Base-by-base conservation (phyloP, 2,888 invertebrate genomes). In the Lottia gigantea region DNA sequence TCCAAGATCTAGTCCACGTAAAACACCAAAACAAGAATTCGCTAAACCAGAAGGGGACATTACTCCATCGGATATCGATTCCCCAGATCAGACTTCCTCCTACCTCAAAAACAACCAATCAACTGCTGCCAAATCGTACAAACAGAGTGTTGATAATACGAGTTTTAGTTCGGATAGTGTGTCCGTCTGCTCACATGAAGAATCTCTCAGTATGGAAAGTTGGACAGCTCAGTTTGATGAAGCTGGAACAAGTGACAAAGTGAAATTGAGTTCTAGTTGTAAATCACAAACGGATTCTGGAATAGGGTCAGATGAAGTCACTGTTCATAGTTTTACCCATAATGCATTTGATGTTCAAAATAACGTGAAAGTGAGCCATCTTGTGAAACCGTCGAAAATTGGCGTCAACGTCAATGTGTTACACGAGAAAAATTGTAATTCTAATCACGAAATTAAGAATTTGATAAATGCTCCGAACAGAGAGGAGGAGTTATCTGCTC, bases 331-430 rank as follows among this genome's bases (percentile, higher is more conserved):
- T 40, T 45, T 49, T 26, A 55, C 55, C 8, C 68, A 66, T 46
- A 46, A 40, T 46, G 12, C 15, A 55, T 55, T 23, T 55, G 63
- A 66, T 47, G 45, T 83, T 46, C 83, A 83, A 74, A 85, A 85
- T 71, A 85, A 85, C 77, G 82, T 80, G 68, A 84, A 83, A 73
- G 72, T 71, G 64, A 31, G 80, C 16, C 74, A 69, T 55, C 67
- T 68, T 49, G 73, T 74, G 31, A 79, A 78, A 70, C 76, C 76
- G 40, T 74, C 71, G 3, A 76, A 77, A 45, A 80, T 84, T 11
- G 85, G 83, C 25, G 74, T 80, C 26, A 80, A 83, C 75, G 85
- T 83, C 15, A 85, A 85, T 76, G 78, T 84, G 71, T 71, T 85
- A 46, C 71, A 74, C 45, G 73, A 72, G 47, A 80, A 81, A 45